Evolutionary conservation across 2,888 invertebrate species (phyloP).

Genomic region (Eupithecia abbreviata): DNA sequence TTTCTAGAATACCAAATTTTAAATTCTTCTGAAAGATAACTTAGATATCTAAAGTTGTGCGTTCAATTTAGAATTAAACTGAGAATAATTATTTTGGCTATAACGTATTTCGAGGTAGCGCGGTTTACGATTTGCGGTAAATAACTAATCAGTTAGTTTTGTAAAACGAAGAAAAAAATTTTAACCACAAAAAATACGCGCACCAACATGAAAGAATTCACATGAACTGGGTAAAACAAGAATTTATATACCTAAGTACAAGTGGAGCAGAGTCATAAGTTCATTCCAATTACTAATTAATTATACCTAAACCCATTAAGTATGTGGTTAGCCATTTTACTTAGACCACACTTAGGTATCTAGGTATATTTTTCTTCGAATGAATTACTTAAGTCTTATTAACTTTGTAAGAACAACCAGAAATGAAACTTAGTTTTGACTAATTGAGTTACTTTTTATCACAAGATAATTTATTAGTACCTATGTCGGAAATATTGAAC

Average conservation of each 20-base stretch:
- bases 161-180: no score
- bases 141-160: no score
- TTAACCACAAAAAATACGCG: no score
- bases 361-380: not conserved
- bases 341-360: not conserved
- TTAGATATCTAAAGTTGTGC: no score
- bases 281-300: conserved; percentile 4
- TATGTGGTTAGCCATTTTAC: not conserved
- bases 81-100: not conserved
- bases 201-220: no score
- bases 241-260: not conserved
- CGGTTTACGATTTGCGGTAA: no score
- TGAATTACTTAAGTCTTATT: not conserved
- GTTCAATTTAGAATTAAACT: not conserved
- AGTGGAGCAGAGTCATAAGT: not conserved
- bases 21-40: no score
- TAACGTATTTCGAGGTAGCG: not conserved
- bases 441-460: no score
- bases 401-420: not conserved
- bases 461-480: no score
- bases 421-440: not conserved
- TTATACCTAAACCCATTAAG: not conserved
- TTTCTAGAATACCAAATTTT: no score
- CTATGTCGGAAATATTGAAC: no score
- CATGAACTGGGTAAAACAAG: not conserved